Percentiles rank a stretch among this genome's conserved stretches.
Conservation (phyloP, 2,113 vertebrate species). For the Paratilapia polleni region DNA sequence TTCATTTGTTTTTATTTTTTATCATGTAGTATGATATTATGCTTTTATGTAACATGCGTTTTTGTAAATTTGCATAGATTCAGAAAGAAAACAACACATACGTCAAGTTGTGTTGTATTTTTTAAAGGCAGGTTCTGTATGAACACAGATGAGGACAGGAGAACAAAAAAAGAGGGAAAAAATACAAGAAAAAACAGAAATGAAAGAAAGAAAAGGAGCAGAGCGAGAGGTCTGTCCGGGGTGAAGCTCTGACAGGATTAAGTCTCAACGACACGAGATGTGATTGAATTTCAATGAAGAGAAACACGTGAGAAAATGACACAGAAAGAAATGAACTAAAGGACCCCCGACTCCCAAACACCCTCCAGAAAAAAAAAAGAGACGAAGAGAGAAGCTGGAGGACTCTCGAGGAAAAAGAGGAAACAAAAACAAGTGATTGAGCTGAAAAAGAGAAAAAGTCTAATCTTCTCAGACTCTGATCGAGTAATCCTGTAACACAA, state of each 20-base stretch:
- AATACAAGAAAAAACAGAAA: background rate
- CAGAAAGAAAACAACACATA: background rate
- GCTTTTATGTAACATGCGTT: background rate
- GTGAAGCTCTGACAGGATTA: slow-evolving; percentile 86
- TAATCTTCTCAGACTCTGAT: slow-evolving; percentile 36
- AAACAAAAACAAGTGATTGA: slow-evolving; percentile 43
- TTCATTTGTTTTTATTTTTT: background rate
- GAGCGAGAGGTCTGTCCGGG: slow-evolving; percentile 76
- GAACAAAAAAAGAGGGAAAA: background rate
- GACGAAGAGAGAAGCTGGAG: slow-evolving; percentile 4
- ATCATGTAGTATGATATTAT: background rate
- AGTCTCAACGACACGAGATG: slow-evolving; percentile 83
- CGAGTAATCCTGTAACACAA: slow-evolving; percentile 32
- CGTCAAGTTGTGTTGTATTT: background rate
- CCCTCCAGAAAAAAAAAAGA: background rate
- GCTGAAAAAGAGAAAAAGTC: slow-evolving; percentile 30
- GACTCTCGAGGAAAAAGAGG: slow-evolving; percentile 22
- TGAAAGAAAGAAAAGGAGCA: background rate
- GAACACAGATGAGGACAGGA: background rate
- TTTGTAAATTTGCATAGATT: background rate
- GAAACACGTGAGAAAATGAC: slow-evolving; percentile 84
- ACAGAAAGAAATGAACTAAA: slow-evolving; percentile 65
- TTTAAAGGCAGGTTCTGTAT: background rate
- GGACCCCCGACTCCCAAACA: background rate
- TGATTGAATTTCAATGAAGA: slow-evolving; percentile 79